phyloP scores from a whole-genome alignment of 1,140 invertebrate species.

The Magallana angulata region DNA sequence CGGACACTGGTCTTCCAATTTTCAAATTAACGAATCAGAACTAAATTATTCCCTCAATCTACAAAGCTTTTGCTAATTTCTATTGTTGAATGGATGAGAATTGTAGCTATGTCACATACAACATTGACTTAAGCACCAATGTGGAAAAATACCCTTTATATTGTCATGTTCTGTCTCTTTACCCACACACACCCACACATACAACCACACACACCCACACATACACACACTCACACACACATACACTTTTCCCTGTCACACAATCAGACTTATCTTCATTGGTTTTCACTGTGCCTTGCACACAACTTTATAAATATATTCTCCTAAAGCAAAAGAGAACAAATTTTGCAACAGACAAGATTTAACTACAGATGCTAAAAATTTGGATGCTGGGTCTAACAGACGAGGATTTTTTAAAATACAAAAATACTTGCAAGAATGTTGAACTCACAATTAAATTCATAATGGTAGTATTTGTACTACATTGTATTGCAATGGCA shows the following conservation, averaged over 20 bases:
- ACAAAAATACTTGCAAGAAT: too few species aligned
- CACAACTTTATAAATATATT: not conserved
- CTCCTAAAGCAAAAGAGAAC: not conserved
- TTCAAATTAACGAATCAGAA: not conserved
- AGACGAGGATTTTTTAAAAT: too few species aligned
- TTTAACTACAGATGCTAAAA: not conserved
- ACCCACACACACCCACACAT: not conserved
- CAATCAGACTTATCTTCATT: not conserved
- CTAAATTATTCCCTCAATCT: not conserved
- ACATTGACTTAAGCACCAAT: slow-evolving; percentile 19
- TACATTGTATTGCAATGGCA: too few species aligned
- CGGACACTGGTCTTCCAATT: not conserved
- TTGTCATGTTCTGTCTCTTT: slow-evolving; percentile 12
- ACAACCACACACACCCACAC: not conserved
- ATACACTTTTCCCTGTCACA: not conserved
- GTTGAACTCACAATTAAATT: too few species aligned
- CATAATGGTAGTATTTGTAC: too few species aligned
- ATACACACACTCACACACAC: not conserved
- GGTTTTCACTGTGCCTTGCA: not conserved
- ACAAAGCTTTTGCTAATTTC: not conserved
- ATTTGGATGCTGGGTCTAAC: not conserved
- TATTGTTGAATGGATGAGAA: not conserved
- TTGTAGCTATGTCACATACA: not conserved
- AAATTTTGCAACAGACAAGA: not conserved
- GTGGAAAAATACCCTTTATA: not conserved